Evolutionary conservation across 2,113 vertebrate species (phyloP).

Genomic region (Phalacrocorax aristotelis): DNA sequence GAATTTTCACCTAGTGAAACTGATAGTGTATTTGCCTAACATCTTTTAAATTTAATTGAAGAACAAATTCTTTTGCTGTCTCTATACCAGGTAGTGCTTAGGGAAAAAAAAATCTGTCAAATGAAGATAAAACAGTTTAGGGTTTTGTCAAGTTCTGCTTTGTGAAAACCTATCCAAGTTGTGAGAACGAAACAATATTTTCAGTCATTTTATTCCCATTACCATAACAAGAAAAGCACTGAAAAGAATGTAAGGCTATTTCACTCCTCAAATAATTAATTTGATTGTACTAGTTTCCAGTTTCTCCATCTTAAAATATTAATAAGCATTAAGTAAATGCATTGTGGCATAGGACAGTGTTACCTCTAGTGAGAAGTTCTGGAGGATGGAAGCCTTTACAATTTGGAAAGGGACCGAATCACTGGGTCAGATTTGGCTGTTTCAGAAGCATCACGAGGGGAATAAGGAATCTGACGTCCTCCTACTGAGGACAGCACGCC

Average conservation of each 20-base stretch:
- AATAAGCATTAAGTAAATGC: background rate
- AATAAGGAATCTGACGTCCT: background rate
- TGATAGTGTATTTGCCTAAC: background rate
- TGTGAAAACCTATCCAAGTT: background rate
- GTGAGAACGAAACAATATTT: background rate
- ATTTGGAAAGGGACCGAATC: background rate
- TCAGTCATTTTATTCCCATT: background rate
- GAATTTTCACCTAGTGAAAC: background rate
- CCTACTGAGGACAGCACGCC: background rate
- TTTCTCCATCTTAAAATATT: background rate
- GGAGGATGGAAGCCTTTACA: background rate
- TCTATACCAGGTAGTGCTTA: background rate
- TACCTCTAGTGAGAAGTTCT: background rate
- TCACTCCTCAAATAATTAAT: background rate
- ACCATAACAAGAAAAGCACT: background rate
- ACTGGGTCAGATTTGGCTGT: background rate
- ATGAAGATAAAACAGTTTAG: background rate
- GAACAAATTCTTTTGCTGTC: background rate
- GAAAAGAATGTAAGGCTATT: background rate
- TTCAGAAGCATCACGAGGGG: background rate
- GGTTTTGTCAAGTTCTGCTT: background rate
- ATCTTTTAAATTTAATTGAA: background rate
- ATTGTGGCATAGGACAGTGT: background rate
- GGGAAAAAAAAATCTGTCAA: background rate
- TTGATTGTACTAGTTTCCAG: background rate